Conservation (phyloP, 1,140 invertebrate species). For the Orius insidiosus region DNA sequence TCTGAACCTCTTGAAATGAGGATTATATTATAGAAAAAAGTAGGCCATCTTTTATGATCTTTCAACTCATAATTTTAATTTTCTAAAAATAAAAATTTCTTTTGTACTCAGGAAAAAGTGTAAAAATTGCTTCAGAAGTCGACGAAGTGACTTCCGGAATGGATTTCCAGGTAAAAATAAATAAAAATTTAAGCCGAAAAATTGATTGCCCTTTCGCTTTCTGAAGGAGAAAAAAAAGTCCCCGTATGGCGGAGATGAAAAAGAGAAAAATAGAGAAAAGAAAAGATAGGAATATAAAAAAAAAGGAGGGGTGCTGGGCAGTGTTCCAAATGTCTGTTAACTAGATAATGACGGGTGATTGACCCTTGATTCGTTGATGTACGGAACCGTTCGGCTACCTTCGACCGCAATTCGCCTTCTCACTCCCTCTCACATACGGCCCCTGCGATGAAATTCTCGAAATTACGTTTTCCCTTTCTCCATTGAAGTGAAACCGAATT, state of each 20-base stretch:
- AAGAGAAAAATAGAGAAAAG: constrained; percentile 7
- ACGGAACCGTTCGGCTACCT: neutral
- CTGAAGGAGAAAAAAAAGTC: neutral
- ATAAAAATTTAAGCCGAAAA: too few relatives aligned
- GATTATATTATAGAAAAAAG: too few relatives aligned
- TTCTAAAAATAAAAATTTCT: too few relatives aligned
- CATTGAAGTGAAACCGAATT: too few relatives aligned
- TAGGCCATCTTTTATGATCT: too few relatives aligned
- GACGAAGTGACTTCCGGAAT: too few relatives aligned
- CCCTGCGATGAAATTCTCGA: neutral
- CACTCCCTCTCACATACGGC: constrained; percentile 11
- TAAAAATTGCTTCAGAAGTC: too few relatives aligned
- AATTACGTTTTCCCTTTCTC: too few relatives aligned
- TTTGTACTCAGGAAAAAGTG: too few relatives aligned
- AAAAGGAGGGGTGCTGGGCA: constrained; percentile 6
- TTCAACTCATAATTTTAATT: too few relatives aligned
- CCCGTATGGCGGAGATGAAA: neutral
- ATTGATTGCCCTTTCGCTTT: neutral
- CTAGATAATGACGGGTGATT: constrained; percentile 11
- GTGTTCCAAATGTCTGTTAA: constrained; percentile 9
- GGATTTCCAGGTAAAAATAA: too few relatives aligned
- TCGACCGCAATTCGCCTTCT: constrained; percentile 3
- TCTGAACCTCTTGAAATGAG: too few relatives aligned
- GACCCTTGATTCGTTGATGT: constrained; percentile 3
- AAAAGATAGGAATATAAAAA: constrained; percentile 6